Evolutionary conservation across 2,888 invertebrate genomes (phyloP).

Genomic region (Sipha maydis): DNA sequence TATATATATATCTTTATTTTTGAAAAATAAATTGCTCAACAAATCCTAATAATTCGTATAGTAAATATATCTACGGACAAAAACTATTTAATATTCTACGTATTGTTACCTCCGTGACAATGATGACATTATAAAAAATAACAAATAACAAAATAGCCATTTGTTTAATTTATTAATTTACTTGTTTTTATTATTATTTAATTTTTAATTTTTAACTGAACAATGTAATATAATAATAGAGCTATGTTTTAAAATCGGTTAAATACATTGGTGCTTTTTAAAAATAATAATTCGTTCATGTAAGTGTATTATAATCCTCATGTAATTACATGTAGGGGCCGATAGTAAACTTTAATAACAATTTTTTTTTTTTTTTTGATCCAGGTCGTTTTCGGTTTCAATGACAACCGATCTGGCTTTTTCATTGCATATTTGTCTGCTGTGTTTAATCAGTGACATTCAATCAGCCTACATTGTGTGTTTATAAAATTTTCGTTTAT

Average conservation of each 20-base stretch:
- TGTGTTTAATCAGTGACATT: background rate
- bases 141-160: no score
- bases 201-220: background rate
- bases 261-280: conserved; percentile 47
- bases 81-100: background rate
- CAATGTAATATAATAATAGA: conserved; percentile 30
- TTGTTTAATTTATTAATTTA: background rate
- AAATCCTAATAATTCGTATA: conserved; percentile 24
- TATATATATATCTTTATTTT: background rate
- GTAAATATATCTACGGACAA: background rate
- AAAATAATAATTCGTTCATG: conserved; percentile 2
- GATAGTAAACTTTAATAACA: background rate
- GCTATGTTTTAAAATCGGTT: conserved; percentile 14
- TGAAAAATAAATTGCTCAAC: conserved; percentile 37
- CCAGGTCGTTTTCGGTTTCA: background rate
- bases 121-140: no score
- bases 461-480: background rate
- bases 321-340: background rate
- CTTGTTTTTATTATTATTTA: background rate
- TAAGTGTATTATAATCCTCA: background rate
- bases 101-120: background rate
- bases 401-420: background rate
- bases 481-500: background rate
- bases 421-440: background rate
- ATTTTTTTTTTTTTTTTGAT: background rate